A percentile compares a stretch with the other conserved stretches of the same genome.
These are phyloP conservation scores for Acrobasis consociella DNA, from an alignment of 2,888 invertebrate genomes.

Conservation along the genomic window DNA sequence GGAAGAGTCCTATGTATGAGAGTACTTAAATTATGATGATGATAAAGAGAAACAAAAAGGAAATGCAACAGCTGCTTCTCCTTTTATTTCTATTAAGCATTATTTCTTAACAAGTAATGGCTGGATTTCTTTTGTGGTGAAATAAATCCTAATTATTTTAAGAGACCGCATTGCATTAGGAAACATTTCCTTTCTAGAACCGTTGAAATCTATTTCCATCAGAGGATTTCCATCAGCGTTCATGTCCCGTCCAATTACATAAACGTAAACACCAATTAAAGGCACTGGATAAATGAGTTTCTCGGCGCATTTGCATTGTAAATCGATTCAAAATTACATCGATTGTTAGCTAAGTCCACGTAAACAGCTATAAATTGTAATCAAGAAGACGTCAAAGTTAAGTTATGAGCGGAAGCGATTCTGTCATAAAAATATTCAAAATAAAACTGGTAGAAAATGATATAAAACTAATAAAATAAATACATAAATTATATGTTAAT, in stretches of 20 bases:
- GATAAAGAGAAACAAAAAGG: no score
- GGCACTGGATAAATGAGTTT: constrained; percentile 30
- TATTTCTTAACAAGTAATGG: no score
- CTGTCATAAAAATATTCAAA: not conserved
- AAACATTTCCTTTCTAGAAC: constrained; percentile 12
- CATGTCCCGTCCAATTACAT: constrained; percentile 19
- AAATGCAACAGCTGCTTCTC: no score
- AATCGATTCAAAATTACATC: constrained; percentile 34
- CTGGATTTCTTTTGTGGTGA: no score
- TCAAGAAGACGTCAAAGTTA: constrained; percentile 22
- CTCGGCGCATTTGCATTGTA: constrained; percentile 33
- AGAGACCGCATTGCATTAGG: not conserved
- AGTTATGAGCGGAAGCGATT: constrained; percentile 5
- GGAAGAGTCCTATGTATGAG: no score
- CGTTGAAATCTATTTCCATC: constrained; percentile 1
- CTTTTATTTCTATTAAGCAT: no score
- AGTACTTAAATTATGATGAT: no score
- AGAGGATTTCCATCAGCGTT: constrained; percentile 19
- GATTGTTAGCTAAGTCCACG: constrained; percentile 32
- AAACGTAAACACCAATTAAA: constrained; percentile 25
- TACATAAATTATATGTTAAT: no score
- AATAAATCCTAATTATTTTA: no score
- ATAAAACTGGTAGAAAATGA: not conserved
- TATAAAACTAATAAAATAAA: no score
- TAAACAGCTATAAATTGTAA: constrained; percentile 36